Evolutionary conservation across 2,797 vertebrate genomes (phyloP), one percentile per base, ranked within the genome.

Genomic region (Pteropus rufus): DNA sequence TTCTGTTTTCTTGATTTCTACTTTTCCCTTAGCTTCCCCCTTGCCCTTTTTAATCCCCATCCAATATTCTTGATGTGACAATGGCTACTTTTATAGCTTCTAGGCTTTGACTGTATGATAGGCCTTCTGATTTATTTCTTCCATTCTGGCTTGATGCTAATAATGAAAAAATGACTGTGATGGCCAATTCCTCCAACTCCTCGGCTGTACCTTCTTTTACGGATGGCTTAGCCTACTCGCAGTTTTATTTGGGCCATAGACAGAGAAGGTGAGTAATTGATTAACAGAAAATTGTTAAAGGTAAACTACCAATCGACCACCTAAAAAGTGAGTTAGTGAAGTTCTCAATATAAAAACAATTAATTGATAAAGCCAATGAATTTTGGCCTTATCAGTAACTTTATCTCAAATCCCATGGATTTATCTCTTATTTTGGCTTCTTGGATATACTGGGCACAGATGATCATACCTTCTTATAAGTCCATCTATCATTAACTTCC

Each of bases 1-100:
- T 88, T 75, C 60, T 29, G 29, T 91, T 93, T 92, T 91, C 56
- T 94, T 69, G 36, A 90, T 94, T 93, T 79, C 12, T 75, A 36
- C 12, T 75, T 91, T 93, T 34, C 24, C 19, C 4, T 86, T 79
- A 15, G 29, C 31, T 86, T 92, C 86, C 21, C 31, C 18, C 23
- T 81, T 81, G 18, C 11, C 26, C 29, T 70, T 83, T 91, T 15
- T n/a, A 58, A 88, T 80, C 31, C 19, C 60, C 15, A 11, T 60
- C 12, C n/a, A 76, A 72, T 34, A 75, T 16, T 72, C 39, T 56
- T 86, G 44, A 94, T 34, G 36, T 80, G 39, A 79, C 24, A 84
- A 85, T 65, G 39, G 58, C 82, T 90, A 88, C 49, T 81, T 92
- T 90, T 24, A 87, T 10, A 18, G 31, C 19, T 52, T 93, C 62